Evolutionary conservation across 2,797 vertebrate species (phyloP).

Genomic region (Phalloptychus januarius): DNA sequence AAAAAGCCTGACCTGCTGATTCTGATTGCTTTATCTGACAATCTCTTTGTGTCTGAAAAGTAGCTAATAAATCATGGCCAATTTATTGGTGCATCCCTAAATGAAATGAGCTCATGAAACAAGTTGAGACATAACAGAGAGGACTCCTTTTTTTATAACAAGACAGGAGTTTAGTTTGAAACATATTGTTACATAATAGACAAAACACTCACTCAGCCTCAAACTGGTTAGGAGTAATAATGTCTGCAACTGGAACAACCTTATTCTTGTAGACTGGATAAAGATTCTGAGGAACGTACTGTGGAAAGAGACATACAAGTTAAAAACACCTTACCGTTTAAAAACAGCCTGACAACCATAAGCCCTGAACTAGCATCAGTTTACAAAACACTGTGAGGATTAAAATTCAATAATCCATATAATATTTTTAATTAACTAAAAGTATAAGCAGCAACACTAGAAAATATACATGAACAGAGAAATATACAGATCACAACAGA

Average conservation of each 20-base stretch:
- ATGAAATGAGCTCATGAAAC: not conserved
- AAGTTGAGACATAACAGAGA: not conserved
- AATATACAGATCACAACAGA: conserved; percentile 7
- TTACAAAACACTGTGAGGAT: not conserved
- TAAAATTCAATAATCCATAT: not conserved
- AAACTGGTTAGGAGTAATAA: conserved; percentile 98
- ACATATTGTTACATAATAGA: not conserved
- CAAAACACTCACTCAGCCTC: conserved; percentile 92
- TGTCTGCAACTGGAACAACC: conserved; percentile 95
- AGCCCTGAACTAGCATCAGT: not conserved
- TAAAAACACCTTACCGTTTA: not conserved
- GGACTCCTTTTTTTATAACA: not conserved
- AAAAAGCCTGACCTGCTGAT: too few species aligned
- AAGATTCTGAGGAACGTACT: conserved; percentile 96
- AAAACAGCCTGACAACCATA: not conserved
- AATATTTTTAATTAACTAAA: not conserved
- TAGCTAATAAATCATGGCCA: too few species aligned
- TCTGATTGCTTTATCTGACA: too few species aligned
- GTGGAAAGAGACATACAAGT: conserved; percentile 25
- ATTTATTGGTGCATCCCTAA: not conserved
- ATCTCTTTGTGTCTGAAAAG: not conserved
- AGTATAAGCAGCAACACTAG: not conserved
- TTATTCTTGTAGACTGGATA: conserved; percentile 95
- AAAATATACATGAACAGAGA: conserved; percentile 9
- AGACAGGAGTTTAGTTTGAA: not conserved